Conservation (phyloP, 2,113 vertebrate genomes). For the Oryzias javanicus region DNA sequence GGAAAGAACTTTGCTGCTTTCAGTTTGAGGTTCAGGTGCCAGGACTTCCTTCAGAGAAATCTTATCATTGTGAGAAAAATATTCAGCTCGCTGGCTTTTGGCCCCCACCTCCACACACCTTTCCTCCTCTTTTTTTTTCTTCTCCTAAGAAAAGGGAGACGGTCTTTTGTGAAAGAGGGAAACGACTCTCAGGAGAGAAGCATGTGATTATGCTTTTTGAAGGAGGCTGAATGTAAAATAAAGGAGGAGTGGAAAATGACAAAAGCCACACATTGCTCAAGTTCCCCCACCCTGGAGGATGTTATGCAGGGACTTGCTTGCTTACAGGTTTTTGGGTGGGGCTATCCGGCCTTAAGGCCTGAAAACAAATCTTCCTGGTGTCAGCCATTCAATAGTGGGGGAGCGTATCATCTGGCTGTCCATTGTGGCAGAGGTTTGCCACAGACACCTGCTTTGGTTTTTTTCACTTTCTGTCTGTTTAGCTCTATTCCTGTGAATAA, state of each 20-base stretch:
- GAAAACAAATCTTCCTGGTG: slow-evolving; percentile 78
- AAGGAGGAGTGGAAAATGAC: slow-evolving; percentile 38
- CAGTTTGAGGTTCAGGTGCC: slow-evolving; percentile 7
- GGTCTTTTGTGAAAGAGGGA: slow-evolving; percentile 63
- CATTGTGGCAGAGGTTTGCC: slow-evolving; percentile 64
- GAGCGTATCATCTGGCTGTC: slow-evolving; percentile 63
- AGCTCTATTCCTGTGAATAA: slow-evolving; percentile 12
- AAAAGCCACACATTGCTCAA: slow-evolving; percentile 67
- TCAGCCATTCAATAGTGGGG: slow-evolving; percentile 57
- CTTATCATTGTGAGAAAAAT: slow-evolving; percentile 74
- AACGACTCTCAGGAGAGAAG: slow-evolving; percentile 68
- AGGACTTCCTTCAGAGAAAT: slow-evolving; percentile 59
- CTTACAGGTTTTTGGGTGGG: slow-evolving; percentile 62
- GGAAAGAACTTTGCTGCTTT: background rate
- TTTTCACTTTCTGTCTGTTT: slow-evolving; percentile 9
- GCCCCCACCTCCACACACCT: slow-evolving; percentile 2
- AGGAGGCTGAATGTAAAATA: slow-evolving; percentile 39
- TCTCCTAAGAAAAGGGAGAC: slow-evolving; percentile 58
- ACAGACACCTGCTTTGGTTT: slow-evolving; percentile 56
- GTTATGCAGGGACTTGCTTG: slow-evolving; percentile 69
- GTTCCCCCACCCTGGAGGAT: slow-evolving; percentile 63
- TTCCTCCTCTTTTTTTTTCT: slow-evolving; percentile 14
- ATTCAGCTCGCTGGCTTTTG: slow-evolving; percentile 10
- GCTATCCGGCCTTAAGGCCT: slow-evolving; percentile 63
- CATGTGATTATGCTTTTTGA: slow-evolving; percentile 69